A percentile compares a stretch with the other conserved stretches of the same genome.
These are phyloP conservation scores for Polypterus senegalus DNA, from an alignment of 2,113 vertebrate genomes.

Conservation along the genomic window DNA sequence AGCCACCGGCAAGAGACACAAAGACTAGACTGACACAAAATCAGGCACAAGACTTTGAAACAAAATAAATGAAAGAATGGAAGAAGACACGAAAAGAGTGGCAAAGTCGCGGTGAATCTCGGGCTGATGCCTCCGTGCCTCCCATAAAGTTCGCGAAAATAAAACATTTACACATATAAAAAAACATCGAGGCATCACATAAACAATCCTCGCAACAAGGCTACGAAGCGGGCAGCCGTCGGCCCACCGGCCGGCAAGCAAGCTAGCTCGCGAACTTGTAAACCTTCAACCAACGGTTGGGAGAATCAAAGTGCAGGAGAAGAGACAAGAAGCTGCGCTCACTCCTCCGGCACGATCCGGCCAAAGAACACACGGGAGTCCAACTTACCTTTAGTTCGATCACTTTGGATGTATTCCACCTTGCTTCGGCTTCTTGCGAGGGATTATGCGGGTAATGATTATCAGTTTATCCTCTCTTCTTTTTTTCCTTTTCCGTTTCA, in stretches of 20 bases:
- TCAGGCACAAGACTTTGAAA: not conserved
- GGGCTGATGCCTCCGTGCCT: too few species aligned
- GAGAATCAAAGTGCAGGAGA: too few species aligned
- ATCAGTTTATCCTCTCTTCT: too few species aligned
- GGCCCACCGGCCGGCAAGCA: too few species aligned
- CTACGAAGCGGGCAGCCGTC: too few species aligned
- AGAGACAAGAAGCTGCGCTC: too few species aligned
- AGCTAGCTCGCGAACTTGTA: too few species aligned
- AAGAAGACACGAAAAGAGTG: too few species aligned
- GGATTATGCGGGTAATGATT: conserved; percentile 38
- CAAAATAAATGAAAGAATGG: too few species aligned
- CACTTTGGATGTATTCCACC: conserved; percentile 49
- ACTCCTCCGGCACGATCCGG: conserved; percentile 21
- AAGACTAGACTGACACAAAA: conserved; percentile 44
- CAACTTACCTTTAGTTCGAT: conserved; percentile 57
- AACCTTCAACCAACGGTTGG: too few species aligned
- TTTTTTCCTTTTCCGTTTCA: conserved; percentile 40
- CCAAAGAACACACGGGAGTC: conserved; percentile 20
- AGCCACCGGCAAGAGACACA: conserved; percentile 29
- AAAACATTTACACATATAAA: not conserved
- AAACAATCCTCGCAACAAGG: not conserved
- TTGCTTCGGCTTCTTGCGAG: conserved; percentile 33
- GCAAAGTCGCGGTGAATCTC: too few species aligned
- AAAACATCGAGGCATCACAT: conserved; percentile 1
- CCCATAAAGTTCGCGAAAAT: too few species aligned